These are phyloP conservation scores for Therioaphis trifolii DNA, from an alignment of 2,888 invertebrate species.

Conservation along the genomic window DNA sequence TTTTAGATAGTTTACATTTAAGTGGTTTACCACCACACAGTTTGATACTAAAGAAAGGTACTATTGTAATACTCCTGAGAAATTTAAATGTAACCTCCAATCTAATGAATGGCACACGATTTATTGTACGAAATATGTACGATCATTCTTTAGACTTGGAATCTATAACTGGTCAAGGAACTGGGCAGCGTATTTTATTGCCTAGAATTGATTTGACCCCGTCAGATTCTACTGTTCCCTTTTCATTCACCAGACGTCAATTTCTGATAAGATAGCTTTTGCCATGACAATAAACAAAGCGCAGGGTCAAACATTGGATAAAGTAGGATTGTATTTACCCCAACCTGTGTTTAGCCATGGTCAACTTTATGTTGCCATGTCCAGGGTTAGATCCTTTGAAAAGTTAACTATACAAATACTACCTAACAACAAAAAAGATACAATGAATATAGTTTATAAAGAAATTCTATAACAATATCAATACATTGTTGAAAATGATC, in stretches of 20 bases:
- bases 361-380: constrained; percentile 10
- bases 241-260: constrained; percentile 48
- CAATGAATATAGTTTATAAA: constrained; percentile 7
- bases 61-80: neutral
- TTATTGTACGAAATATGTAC: constrained; percentile 47
- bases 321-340: constrained; percentile 38
- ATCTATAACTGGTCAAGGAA: constrained; percentile 43
- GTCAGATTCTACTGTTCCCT: constrained; percentile 39
- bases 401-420: constrained; percentile 20
- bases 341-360: constrained; percentile 26
- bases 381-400: constrained; percentile 14
- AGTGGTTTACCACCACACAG: constrained; percentile 1
- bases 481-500: too few species aligned
- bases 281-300: constrained; percentile 45
- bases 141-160: constrained; percentile 41
- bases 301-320: constrained; percentile 63
- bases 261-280: constrained; percentile 65
- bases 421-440: constrained; percentile 21
- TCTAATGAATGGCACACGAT: constrained; percentile 17
- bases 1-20: constrained; percentile 10
- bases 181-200: constrained; percentile 28
- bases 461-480: neutral
- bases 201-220: constrained; percentile 46
- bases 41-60: constrained; percentile 9
- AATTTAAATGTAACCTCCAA: constrained; percentile 10